Evolutionary conservation across 2,888 invertebrate species (phyloP).

Genomic region (Seira ritae): DNA sequence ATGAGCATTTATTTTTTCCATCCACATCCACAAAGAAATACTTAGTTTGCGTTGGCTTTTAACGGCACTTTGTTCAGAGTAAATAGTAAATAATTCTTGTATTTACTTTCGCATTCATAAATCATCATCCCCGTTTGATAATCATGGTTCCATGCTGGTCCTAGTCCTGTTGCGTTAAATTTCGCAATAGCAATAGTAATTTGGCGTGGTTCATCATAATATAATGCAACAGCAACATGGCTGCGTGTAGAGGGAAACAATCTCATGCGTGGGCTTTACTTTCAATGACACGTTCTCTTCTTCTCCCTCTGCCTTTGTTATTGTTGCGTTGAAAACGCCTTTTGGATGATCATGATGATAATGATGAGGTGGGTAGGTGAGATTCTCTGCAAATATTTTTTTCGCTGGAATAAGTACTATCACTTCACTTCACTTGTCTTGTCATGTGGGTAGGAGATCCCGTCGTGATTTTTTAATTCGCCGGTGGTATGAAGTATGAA

Average conservation of each 20-base stretch:
- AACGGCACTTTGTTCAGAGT: conserved; percentile 8
- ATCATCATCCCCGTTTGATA: background rate
- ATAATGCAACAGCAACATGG: too few relatives aligned
- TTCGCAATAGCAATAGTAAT: background rate
- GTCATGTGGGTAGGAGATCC: background rate
- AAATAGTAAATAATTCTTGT: background rate
- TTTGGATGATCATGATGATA: background rate
- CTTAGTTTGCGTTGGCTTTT: conserved; percentile 9
- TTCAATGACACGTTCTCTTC: conserved; percentile 5
- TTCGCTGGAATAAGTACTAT: background rate
- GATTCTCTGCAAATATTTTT: background rate
- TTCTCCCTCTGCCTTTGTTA: background rate
- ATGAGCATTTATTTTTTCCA: background rate
- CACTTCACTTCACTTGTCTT: too few relatives aligned
- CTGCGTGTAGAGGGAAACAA: background rate
- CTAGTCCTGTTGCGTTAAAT: background rate
- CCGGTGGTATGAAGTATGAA: background rate
- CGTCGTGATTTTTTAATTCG: conserved; percentile 1
- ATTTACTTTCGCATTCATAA: conserved; percentile 7
- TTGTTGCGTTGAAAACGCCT: background rate
- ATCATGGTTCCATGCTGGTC: background rate
- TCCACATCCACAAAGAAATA: too few relatives aligned
- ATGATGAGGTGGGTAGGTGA: background rate
- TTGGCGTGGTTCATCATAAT: background rate
- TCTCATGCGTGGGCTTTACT: conserved; percentile 5